Evolutionary conservation across 2,888 invertebrate genomes (phyloP).

Genomic region (Drosophila testacea): DNA sequence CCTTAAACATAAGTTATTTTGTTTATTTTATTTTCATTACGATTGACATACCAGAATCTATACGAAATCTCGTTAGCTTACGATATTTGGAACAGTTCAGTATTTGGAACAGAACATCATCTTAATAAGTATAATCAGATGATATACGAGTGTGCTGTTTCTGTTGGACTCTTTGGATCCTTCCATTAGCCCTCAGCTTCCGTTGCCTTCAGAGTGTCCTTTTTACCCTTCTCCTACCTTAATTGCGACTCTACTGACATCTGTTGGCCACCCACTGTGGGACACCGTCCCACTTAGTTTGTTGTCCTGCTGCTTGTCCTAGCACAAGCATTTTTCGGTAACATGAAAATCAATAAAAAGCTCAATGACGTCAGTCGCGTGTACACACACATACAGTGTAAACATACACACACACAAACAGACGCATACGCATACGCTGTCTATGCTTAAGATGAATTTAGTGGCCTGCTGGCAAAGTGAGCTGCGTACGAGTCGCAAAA

Average conservation of each 20-base stretch:
- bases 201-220: background rate
- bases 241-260: constrained; percentile 53
- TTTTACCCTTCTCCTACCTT: constrained; percentile 10
- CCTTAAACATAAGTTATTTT: no score
- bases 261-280: constrained; percentile 55
- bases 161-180: background rate
- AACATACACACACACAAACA: constrained; percentile 34
- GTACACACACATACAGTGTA: constrained; percentile 35
- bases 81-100: background rate
- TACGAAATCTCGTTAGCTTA: no score
- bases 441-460: constrained; percentile 48
- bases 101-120: background rate
- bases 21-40: no score
- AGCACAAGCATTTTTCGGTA: constrained; percentile 57
- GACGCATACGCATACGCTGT: constrained; percentile 12
- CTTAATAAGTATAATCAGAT: constrained; percentile 14
- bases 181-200: constrained; percentile 21
- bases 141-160: constrained; percentile 3
- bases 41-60: no score
- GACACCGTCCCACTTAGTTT: constrained; percentile 11
- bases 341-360: constrained; percentile 83
- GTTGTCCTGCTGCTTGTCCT: constrained; percentile 22
- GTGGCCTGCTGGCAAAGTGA: constrained; percentile 41
- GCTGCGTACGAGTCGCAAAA: constrained; percentile 40
- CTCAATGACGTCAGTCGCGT: constrained; percentile 82